A percentile compares a stretch with the other conserved stretches of the same genome.
These are phyloP conservation scores for Drosophila imparisetae DNA, from an alignment of 2,888 invertebrate species.

Conservation along the genomic window DNA sequence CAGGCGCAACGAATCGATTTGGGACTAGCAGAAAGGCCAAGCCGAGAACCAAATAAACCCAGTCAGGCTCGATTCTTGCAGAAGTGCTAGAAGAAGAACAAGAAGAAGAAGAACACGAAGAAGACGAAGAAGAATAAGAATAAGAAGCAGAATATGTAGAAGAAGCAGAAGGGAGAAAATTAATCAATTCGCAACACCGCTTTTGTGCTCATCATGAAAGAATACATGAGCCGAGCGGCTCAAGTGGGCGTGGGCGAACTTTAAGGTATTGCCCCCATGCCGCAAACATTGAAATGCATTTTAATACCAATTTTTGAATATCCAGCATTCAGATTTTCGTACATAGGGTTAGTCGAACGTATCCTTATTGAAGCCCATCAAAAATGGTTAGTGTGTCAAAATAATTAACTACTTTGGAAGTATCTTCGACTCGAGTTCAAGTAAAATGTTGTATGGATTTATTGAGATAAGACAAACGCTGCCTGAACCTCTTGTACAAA, in stretches of 20 bases:
- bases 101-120: neutral
- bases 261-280: constrained; percentile 20
- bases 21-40: constrained; percentile 15
- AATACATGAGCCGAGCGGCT: constrained; percentile 52
- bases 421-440: neutral
- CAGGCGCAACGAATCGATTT: constrained; percentile 73
- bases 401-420: neutral
- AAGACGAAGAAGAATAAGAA: neutral
- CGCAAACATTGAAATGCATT: constrained; percentile 66
- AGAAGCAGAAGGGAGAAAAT: constrained; percentile 33
- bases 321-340: neutral
- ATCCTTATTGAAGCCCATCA: neutral
- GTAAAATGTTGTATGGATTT: neutral
- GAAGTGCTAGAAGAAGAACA: neutral
- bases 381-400: neutral
- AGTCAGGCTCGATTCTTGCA: neutral
- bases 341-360: constrained; percentile 1
- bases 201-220: constrained; percentile 41
- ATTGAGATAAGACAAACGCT: neutral
- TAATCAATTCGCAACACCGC: constrained; percentile 80
- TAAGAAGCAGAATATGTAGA: neutral
- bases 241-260: constrained; percentile 39
- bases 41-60: neutral
- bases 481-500: too few species aligned
- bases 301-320: constrained; percentile 49